Evolutionary conservation across 1,140 invertebrate species (phyloP), one percentile per base, ranked within the genome.

Genomic region (Heliconius hewitsoni): DNA sequence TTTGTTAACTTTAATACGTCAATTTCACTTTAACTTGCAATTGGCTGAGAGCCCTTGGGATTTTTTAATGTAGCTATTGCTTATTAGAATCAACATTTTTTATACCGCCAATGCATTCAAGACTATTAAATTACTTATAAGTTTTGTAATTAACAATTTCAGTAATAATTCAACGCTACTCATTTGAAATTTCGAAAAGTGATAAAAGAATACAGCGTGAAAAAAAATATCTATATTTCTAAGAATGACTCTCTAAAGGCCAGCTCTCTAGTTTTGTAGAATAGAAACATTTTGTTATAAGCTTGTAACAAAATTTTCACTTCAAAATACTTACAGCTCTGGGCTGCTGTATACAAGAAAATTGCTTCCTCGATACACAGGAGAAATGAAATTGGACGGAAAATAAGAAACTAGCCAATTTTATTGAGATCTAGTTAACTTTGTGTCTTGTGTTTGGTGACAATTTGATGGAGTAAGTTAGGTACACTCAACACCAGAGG

Each of bases 341-440:
- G 55, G n/a, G 55, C 55, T 57, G 55, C n/a, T 57, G 55, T 57
- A 57, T 57, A 57, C 55, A 57, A 57, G 55, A 57, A 57, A 57
- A 57, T 57, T 57, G 55, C 55, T 57, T 57, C 55, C 55, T 57
- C 23, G 60, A 71, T 71, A 71, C 60, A 42, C 60, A 23, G 23
- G 73, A 74, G 73, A 57, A 74, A 74, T 74, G 57, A 74, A 74
- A 74, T 55, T 74, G 50, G 30, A 74, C 6, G 73, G 46, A 34
- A 74, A 74, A 74, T 37, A 8, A 34, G 30, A 74, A 74, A 57
- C 52, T 74, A 39, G 34, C 19, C 73, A 74, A 74, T 52, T 55
- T n/a, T 57, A 57, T 57, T 57, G 55, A 23, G 55, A 57, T 57
- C 8, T 57, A 57, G 55, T 57, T 57, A 57, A 57, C n/a, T 57